phyloP scores from a whole-genome alignment of 1,140 invertebrate genomes.

The Coptotermes formosanus region DNA sequence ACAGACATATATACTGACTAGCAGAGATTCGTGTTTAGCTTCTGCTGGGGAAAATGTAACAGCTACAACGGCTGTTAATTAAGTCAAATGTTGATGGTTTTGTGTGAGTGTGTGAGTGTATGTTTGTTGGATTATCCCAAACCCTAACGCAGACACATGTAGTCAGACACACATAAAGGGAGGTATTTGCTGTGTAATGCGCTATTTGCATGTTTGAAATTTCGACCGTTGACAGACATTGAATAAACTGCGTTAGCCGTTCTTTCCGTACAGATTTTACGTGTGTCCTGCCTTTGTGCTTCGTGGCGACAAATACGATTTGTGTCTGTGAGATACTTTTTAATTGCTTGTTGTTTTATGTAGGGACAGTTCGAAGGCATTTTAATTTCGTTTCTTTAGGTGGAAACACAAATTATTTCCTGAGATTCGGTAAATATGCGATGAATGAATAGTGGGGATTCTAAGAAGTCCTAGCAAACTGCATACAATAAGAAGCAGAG shows the following conservation, averaged over 20 bases:
- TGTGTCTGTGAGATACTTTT: neutral
- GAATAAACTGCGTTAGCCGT: neutral
- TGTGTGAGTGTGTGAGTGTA: neutral
- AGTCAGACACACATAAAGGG: neutral
- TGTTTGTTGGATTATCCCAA: neutral
- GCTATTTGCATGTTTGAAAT: slow-evolving; percentile 19
- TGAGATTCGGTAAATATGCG: neutral
- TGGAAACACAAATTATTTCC: neutral
- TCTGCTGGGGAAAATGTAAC: neutral
- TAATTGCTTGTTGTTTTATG: neutral
- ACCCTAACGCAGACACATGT: neutral
- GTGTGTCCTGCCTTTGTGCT: neutral
- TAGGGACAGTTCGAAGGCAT: neutral
- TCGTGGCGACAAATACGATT: neutral
- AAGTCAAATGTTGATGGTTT: slow-evolving; percentile 11
- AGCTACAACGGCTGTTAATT: neutral
- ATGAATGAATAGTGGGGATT: neutral
- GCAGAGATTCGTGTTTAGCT: neutral
- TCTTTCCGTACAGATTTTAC: neutral
- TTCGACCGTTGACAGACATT: neutral
- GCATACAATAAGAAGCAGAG: too few species aligned
- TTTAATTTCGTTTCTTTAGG: neutral
- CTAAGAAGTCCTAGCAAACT: too few species aligned
- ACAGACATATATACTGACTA: too few species aligned
- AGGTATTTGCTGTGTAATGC: neutral